A percentile compares a stretch with the other conserved stretches of the same genome.
phyloP scores from a whole-genome alignment of 2,888 invertebrate genomes.

The Rotaria magnacalcarata region DNA sequence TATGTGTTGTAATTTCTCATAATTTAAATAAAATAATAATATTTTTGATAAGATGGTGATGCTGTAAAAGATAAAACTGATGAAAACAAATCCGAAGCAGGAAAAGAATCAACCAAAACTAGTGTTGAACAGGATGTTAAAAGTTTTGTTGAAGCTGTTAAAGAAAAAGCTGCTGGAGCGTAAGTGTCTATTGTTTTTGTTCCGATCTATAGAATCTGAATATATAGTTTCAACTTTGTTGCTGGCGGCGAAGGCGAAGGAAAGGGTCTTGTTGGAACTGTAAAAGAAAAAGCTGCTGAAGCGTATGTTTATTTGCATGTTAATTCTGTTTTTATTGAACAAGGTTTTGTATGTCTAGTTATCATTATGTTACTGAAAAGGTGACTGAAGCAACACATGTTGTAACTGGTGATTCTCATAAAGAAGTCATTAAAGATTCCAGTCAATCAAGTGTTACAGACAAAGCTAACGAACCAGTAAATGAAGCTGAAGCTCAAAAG shows the following conservation, averaged over 20 bases:
- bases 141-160: neutral
- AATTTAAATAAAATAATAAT: neutral
- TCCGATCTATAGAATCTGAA: neutral
- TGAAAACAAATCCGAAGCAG: neutral
- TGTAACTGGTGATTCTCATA: neutral
- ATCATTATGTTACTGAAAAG: conserved; percentile 11
- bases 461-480: neutral
- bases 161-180: conserved; percentile 21
- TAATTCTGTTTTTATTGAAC: neutral
- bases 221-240: neutral
- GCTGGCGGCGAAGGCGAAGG: neutral
- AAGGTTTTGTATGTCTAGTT: neutral
- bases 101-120: neutral
- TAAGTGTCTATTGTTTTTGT: neutral
- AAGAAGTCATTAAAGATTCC: neutral
- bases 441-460: neutral
- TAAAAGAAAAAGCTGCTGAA: conserved; percentile 4
- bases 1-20: neutral
- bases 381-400: neutral
- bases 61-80: conserved; percentile 21
- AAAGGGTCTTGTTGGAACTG: conserved; percentile 11
- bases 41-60: neutral
- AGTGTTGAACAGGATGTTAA: neutral
- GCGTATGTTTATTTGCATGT: neutral
- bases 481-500: neutral